These are phyloP conservation scores for Carassius auratus DNA, from an alignment of 2,113 vertebrate genomes.

Conservation along the genomic window DNA sequence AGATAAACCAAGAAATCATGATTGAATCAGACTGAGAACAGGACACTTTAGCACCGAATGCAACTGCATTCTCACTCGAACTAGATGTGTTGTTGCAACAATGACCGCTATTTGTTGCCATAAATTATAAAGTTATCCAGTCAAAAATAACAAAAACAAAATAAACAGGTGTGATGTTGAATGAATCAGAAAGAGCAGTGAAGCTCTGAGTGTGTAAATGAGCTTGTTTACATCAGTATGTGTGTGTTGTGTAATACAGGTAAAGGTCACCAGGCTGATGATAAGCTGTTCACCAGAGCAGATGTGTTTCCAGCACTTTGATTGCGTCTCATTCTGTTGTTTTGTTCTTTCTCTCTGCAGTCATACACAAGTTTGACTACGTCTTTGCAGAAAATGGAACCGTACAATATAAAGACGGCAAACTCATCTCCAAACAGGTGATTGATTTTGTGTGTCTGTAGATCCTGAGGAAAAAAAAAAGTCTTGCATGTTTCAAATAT, in stretches of 20 bases:
- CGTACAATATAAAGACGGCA: conserved; percentile 94
- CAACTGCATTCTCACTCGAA: not conserved
- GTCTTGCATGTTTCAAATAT: not conserved
- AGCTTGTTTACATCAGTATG: not conserved
- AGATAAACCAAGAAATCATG: not conserved
- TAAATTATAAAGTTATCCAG: not conserved
- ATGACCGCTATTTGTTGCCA: not conserved
- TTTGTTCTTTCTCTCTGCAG: conserved; percentile 69
- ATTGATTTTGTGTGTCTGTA: conserved; percentile 47
- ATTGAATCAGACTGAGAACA: not conserved
- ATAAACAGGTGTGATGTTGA: not conserved
- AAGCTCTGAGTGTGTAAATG: not conserved
- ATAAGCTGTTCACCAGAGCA: not conserved
- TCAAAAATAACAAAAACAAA: too few species aligned
- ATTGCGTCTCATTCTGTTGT: not conserved
- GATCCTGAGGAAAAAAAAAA: not conserved
- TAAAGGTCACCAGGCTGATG: conserved; percentile 9
- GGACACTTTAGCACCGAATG: not conserved
- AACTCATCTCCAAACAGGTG: conserved; percentile 91
- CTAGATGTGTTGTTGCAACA: not conserved
- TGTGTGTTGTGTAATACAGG: conserved; percentile 22
- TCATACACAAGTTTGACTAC: conserved; percentile 94
- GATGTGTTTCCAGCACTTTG: not conserved
- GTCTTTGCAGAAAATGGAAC: conserved; percentile 97
- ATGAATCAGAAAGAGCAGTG: not conserved